These are phyloP conservation scores for Lasiommata megera DNA, from an alignment of 2,888 invertebrate species.

Conservation along the genomic window DNA sequence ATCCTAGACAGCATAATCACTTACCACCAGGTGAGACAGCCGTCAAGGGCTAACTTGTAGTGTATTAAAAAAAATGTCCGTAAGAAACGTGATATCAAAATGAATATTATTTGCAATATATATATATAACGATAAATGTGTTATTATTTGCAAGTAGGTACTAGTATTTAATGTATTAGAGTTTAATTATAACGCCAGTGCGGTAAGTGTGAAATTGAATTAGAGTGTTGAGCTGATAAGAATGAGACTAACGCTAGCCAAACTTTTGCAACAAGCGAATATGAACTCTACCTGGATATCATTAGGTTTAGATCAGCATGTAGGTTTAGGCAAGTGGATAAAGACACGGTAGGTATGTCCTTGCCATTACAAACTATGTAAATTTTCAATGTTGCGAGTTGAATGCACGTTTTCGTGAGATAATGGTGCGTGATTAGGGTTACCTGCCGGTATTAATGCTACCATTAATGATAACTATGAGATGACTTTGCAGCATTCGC, in stretches of 20 bases:
- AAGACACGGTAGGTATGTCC: conserved; percentile 32
- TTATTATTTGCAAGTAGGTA: too few relatives aligned
- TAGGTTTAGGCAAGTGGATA: conserved; percentile 16
- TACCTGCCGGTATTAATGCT: conserved; percentile 1
- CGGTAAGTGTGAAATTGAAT: conserved; percentile 19
- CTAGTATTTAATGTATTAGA: background rate
- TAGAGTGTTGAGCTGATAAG: conserved; percentile 20
- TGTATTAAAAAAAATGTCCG: too few relatives aligned
- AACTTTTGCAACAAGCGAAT: conserved; percentile 12
- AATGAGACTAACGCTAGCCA: conserved; percentile 5
- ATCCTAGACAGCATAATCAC: too few relatives aligned
- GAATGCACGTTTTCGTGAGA: conserved; percentile 61
- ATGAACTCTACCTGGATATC: background rate
- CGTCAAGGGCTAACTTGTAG: too few relatives aligned
- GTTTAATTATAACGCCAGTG: conserved; percentile 3
- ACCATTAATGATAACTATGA: background rate
- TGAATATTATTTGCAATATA: too few relatives aligned
- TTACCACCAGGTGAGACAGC: too few relatives aligned
- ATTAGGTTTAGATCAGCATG: conserved; percentile 13
- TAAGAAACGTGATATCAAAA: too few relatives aligned
- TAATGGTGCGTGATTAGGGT: conserved; percentile 45
- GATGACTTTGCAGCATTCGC: background rate
- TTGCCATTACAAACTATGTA: conserved; percentile 46
- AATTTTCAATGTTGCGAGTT: conserved; percentile 57
- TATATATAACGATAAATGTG: too few relatives aligned